phyloP scores from a whole-genome alignment of 2,888 invertebrate species.

The Lasius platythorax region DNA sequence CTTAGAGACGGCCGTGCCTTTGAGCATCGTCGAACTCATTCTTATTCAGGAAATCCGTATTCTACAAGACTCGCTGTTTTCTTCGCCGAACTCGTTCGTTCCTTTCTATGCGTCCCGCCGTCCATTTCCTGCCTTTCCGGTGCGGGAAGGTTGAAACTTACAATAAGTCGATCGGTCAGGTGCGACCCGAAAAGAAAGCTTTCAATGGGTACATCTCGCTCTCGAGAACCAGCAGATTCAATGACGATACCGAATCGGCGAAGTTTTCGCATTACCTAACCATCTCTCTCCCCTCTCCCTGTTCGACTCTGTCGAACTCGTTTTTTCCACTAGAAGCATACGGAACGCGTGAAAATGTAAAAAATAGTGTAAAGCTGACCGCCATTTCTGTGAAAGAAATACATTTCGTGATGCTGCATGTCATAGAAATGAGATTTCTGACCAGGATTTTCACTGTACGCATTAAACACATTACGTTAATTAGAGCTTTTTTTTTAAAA shows the following conservation, averaged over 20 bases:
- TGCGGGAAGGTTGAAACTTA: slow-evolving; percentile 67
- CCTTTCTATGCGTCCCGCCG: slow-evolving; percentile 34
- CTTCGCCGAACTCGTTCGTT: slow-evolving; percentile 63
- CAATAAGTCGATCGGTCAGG: slow-evolving; percentile 81
- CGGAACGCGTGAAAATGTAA: slow-evolving; percentile 55
- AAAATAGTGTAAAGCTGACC: not conserved
- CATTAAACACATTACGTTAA: slow-evolving; percentile 28
- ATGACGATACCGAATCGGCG: slow-evolving; percentile 69
- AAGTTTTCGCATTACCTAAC: slow-evolving; percentile 67
- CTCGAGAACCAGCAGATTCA: slow-evolving; percentile 72
- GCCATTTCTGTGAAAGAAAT: not conserved
- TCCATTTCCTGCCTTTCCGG: slow-evolving; percentile 40
- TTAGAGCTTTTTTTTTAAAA: slow-evolving; percentile 37
- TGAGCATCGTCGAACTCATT: slow-evolving; percentile 70
- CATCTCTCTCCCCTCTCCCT: slow-evolving; percentile 41
- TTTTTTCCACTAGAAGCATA: slow-evolving; percentile 64
- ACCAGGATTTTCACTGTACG: not conserved
- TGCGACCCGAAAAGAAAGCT: slow-evolving; percentile 78
- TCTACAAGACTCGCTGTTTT: slow-evolving; percentile 68
- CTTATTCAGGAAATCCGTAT: slow-evolving; percentile 78
- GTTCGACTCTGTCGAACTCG: slow-evolving; percentile 65
- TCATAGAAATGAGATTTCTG: slow-evolving; percentile 20
- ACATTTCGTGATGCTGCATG: not conserved
- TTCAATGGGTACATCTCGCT: slow-evolving; percentile 77
- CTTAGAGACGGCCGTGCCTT: slow-evolving; percentile 66